These are phyloP conservation scores for Sebastes vulpes DNA, from an alignment of 2,797 vertebrate species.

Conservation along the genomic window DNA sequence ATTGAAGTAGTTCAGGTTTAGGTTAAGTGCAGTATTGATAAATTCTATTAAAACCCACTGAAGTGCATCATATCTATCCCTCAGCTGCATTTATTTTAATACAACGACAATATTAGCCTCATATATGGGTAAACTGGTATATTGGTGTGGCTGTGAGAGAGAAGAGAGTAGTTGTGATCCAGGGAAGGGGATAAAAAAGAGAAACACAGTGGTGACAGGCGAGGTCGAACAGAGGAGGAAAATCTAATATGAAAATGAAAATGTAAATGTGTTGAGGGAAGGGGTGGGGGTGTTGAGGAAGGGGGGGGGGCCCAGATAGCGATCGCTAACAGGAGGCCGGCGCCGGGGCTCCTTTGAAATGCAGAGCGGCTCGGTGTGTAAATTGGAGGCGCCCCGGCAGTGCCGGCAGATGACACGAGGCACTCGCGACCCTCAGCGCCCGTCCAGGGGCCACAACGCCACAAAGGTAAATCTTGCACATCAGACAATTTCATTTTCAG, in stretches of 20 bases:
- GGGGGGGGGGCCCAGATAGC: constrained; percentile 79
- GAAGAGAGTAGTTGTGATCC: background rate
- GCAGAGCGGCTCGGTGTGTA: constrained; percentile 87
- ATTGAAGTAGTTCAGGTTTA: background rate
- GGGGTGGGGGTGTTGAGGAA: constrained; percentile 14
- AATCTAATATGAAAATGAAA: constrained; percentile 89
- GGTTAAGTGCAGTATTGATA: background rate
- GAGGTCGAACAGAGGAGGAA: constrained; percentile 47
- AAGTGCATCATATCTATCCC: background rate
- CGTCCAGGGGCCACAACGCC: constrained; percentile 20
- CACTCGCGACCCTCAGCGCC: constrained; percentile 82
- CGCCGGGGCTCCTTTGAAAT: constrained; percentile 88
- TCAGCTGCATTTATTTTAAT: background rate
- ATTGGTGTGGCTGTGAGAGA: background rate
- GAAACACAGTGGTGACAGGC: constrained; percentile 18
- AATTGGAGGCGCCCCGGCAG: constrained; percentile 86
- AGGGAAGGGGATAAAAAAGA: constrained; percentile 27
- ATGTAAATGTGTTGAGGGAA: constrained; percentile 80
- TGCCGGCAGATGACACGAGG: constrained; percentile 87
- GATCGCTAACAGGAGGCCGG: constrained; percentile 87
- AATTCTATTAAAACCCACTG: background rate
- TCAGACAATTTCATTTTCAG: constrained; percentile 91
- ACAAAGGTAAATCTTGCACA: constrained; percentile 90
- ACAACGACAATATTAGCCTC: background rate
- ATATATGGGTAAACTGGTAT: background rate